Conservation (phyloP, 2,113 vertebrate genomes). For the Taxidea taxus region DNA sequence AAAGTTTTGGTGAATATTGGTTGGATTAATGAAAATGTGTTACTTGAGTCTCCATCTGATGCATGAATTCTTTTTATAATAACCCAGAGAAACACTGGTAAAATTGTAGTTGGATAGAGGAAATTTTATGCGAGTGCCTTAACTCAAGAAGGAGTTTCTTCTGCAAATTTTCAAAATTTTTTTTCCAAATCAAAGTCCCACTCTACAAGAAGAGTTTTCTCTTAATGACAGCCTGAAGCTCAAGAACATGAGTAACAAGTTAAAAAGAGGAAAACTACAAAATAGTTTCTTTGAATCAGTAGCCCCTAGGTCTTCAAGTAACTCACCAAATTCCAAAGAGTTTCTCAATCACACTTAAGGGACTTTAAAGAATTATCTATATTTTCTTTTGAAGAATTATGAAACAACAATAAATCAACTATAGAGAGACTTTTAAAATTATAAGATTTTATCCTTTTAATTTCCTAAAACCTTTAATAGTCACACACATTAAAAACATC, state of each 20-base stretch:
- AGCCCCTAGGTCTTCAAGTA: slow-evolving; percentile 3
- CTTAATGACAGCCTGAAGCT: slow-evolving; percentile 35
- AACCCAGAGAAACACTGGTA: not conserved
- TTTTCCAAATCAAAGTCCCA: slow-evolving; percentile 11
- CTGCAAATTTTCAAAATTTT: not conserved
- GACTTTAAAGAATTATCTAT: slow-evolving; percentile 7
- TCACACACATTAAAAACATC: not conserved
- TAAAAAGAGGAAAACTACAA: not conserved
- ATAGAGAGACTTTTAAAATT: not conserved
- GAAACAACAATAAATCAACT: not conserved
- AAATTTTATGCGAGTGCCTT: not conserved
- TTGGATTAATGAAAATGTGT: not conserved
- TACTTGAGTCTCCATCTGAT: not conserved
- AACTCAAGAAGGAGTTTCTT: slow-evolving; percentile 17
- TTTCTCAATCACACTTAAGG: not conserved
- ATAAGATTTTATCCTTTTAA: slow-evolving; percentile 27
- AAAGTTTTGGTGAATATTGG: not conserved
- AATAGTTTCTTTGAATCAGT: slow-evolving; percentile 43
- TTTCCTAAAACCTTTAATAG: slow-evolving; percentile 25
- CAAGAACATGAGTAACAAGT: slow-evolving; percentile 10
- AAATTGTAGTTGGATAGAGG: not conserved
- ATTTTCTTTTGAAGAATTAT: slow-evolving; percentile 35
- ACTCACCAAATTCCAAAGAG: not conserved
- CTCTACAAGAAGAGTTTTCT: slow-evolving; percentile 14
- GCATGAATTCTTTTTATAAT: not conserved